Conservation (phyloP, 1,140 invertebrate species). For the Sipha flava region DNA sequence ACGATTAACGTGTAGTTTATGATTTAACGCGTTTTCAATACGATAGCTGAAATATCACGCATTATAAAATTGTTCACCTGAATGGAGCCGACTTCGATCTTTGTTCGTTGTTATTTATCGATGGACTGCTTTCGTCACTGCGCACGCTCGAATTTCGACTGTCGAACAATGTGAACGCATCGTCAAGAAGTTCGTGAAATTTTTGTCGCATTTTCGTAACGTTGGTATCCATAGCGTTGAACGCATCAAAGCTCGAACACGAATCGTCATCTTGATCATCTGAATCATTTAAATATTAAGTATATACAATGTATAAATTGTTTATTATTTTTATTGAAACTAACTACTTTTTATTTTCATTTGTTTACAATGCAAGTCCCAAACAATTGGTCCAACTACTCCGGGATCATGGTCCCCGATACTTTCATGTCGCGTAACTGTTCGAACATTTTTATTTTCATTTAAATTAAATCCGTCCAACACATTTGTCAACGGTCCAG, state of each 20-base stretch:
- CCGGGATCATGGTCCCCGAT: slow-evolving; percentile 60
- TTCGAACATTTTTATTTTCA: slow-evolving; percentile 15
- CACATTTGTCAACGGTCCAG: slow-evolving; percentile 22
- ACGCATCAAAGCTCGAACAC: slow-evolving; percentile 14
- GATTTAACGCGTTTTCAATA: no score
- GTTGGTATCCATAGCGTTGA: slow-evolving; percentile 31
- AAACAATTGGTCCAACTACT: slow-evolving; percentile 72
- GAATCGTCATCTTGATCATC: neutral
- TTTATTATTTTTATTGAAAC: neutral
- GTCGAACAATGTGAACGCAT: slow-evolving; percentile 56
- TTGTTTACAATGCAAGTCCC: slow-evolving; percentile 59
- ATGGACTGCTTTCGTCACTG: slow-evolving; percentile 39
- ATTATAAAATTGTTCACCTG: slow-evolving; percentile 39
- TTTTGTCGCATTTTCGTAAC: slow-evolving; percentile 52
- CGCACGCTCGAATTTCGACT: slow-evolving; percentile 39
- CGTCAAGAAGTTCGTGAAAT: slow-evolving; percentile 58
- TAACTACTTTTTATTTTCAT: slow-evolving; percentile 38
- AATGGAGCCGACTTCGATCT: slow-evolving; percentile 48
- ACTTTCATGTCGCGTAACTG: slow-evolving; percentile 50
- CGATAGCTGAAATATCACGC: no score
- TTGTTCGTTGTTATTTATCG: slow-evolving; percentile 38
- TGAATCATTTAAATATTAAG: neutral
- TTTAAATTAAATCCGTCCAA: neutral
- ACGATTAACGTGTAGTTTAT: no score
- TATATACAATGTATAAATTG: neutral